Evolutionary conservation across 1,140 invertebrate species (phyloP).

Genomic region (Aporrectodea caliginosa): DNA sequence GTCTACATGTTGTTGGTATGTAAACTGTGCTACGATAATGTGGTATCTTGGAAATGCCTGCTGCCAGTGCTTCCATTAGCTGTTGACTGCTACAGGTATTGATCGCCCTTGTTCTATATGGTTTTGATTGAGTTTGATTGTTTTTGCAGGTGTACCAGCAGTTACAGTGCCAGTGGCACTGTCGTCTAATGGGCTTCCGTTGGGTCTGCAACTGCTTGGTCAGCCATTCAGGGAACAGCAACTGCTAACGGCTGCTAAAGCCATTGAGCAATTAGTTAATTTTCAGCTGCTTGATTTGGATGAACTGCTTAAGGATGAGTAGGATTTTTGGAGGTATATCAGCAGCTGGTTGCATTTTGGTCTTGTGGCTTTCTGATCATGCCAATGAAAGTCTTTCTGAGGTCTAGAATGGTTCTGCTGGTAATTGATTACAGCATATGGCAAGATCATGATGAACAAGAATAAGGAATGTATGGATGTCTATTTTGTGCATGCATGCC

Average conservation of each 20-base stretch:
- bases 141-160: constrained; percentile 74
- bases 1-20: not conserved
- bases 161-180: constrained; percentile 79
- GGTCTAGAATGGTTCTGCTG: too few relatives aligned
- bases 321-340: too few relatives aligned
- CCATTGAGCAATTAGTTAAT: constrained; percentile 66
- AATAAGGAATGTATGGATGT: too few relatives aligned
- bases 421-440: too few relatives aligned
- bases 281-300: constrained; percentile 43
- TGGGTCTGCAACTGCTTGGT: constrained; percentile 90
- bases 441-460: too few relatives aligned
- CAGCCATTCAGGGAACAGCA: constrained; percentile 71
- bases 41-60: not conserved
- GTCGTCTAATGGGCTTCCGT: constrained; percentile 72
- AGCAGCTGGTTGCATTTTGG: too few relatives aligned
- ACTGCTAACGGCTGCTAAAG: constrained; percentile 75
- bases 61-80: not conserved
- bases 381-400: too few relatives aligned
- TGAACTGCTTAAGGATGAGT: constrained; percentile 35
- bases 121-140: too few relatives aligned
- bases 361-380: too few relatives aligned
- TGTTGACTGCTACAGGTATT: too few relatives aligned
- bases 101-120: constrained; percentile 14
- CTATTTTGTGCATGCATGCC: too few relatives aligned
- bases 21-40: not conserved